A percentile compares a stretch with the other conserved stretches of the same genome.
These are phyloP conservation scores for Oenanthe melanoleuca DNA, from an alignment of 2,113 vertebrate species.

Conservation along the genomic window DNA sequence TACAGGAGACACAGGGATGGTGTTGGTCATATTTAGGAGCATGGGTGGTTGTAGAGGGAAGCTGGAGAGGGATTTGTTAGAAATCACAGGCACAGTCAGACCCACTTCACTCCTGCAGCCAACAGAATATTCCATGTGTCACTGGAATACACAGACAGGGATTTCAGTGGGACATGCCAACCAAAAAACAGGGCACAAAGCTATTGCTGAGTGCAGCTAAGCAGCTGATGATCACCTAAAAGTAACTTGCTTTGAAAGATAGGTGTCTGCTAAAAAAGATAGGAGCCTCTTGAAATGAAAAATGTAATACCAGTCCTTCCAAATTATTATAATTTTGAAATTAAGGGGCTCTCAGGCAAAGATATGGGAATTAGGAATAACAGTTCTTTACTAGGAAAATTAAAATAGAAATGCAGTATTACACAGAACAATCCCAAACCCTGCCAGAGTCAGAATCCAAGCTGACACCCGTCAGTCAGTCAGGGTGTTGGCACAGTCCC, in stretches of 20 bases:
- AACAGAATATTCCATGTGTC: accelerated
- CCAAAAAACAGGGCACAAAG: not conserved
- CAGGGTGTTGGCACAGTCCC: too few relatives aligned
- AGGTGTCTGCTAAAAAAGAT: too few relatives aligned
- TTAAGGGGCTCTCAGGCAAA: not conserved
- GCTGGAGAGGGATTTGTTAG: not conserved
- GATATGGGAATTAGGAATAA: too few relatives aligned
- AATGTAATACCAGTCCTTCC: too few relatives aligned
- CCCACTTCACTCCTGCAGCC: not conserved
- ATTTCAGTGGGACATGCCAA: accelerated
- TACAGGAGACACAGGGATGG: not conserved
- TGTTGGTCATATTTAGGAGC: accelerated
- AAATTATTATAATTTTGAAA: not conserved
- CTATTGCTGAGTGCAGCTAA: not conserved
- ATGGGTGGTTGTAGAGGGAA: not conserved
- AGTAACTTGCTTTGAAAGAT: not conserved
- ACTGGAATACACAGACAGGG: too few relatives aligned
- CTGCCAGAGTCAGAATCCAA: too few relatives aligned
- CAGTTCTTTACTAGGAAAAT: too few relatives aligned
- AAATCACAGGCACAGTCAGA: not conserved
- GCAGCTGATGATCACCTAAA: not conserved
- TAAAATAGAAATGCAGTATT: too few relatives aligned
- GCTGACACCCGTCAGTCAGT: too few relatives aligned
- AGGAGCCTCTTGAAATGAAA: too few relatives aligned
- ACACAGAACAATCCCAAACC: too few relatives aligned